phyloP scores from a whole-genome alignment of 2,797 vertebrate species.

The Peromyscus aztecus region DNA sequence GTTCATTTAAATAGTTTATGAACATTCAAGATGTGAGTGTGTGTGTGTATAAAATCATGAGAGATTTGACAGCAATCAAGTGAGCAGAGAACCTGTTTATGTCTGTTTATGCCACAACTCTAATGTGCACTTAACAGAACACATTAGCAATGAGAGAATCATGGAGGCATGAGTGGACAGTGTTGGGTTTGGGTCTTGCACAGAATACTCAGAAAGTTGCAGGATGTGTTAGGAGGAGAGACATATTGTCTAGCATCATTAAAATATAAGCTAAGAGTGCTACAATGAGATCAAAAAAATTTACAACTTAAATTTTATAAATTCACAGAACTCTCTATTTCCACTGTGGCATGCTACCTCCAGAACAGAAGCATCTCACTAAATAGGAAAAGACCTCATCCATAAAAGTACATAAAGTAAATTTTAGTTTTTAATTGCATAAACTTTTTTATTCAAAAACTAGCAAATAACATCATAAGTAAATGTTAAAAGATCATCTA shows the following conservation, averaged over 20 bases:
- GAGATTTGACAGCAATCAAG: constrained; percentile 13
- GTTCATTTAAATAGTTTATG: constrained; percentile 17
- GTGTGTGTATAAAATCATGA: not conserved
- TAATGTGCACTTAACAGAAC: constrained; percentile 22
- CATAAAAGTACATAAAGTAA: constrained; percentile 9
- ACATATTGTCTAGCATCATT: constrained; percentile 17
- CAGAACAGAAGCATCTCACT: not conserved
- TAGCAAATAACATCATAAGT: not conserved
- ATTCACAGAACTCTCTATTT: constrained; percentile 3
- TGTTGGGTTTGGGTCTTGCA: not conserved
- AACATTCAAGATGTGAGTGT: not conserved
- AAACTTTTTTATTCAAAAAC: not conserved
- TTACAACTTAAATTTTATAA: not conserved
- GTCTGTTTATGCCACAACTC: not conserved
- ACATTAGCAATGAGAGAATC: not conserved
- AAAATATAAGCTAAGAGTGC: not conserved
- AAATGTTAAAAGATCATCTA: constrained; percentile 19
- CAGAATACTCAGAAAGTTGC: not conserved
- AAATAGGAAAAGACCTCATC: not conserved
- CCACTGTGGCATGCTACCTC: not conserved
- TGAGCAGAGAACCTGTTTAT: not conserved
- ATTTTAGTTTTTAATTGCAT: not conserved
- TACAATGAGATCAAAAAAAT: not conserved
- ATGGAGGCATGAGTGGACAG: not conserved
- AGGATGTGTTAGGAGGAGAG: not conserved